Base-by-base conservation (phyloP, 2,888 invertebrate species). In the Andrena haemorrhoa region DNA sequence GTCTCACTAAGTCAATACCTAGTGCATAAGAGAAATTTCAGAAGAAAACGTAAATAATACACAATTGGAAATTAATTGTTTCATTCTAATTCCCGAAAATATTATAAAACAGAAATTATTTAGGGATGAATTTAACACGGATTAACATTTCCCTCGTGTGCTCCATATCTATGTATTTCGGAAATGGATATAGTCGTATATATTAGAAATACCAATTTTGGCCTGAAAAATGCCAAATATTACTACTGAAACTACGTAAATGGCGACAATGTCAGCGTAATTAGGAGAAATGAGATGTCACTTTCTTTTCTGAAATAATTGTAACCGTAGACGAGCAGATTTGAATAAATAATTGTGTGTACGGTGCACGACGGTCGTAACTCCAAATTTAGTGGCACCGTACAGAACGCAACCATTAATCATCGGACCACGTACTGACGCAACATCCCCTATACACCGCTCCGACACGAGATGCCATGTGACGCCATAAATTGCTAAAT, bases 401-500 rank as follows among this genome's bases (percentile, higher is more conserved):
- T 66, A 35, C 61, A 71, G 81, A 51, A 81, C 65, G 68, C 65
- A 81, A 79, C 76, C 77, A 81, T 83, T 83, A 83, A 83, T 83
- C 81, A 83, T 81, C 49, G 72, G 65, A 47, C 77, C 68, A 75
- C 76, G 72, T 68, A 75, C 63, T 64, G 80, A 69, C 72, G 49
- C 60, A 74, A 71, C 66, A 75, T 74, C 83, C 83, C 81, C 80
- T 81, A 68, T 74, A 58, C 41, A 72, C 75, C 70, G 61, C 4
- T 63, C 63, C 64, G 56, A 80, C 75, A 70, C 74, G 77, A 77
- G 64, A 66, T 71, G 77, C 68, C 77, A 79, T 81, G 80, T 71
- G 70, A 83, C 77, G 81, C 66, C 77, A 83, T 83, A 83, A 83
- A 83, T 83, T 81, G 83, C 80, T 74, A 83, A 83, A 83, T 83